A percentile compares a stretch with the other conserved stretches of the same genome.
Evolutionary conservation across 2,888 invertebrate species (phyloP).

Genomic region (Aleiodes alternator): DNA sequence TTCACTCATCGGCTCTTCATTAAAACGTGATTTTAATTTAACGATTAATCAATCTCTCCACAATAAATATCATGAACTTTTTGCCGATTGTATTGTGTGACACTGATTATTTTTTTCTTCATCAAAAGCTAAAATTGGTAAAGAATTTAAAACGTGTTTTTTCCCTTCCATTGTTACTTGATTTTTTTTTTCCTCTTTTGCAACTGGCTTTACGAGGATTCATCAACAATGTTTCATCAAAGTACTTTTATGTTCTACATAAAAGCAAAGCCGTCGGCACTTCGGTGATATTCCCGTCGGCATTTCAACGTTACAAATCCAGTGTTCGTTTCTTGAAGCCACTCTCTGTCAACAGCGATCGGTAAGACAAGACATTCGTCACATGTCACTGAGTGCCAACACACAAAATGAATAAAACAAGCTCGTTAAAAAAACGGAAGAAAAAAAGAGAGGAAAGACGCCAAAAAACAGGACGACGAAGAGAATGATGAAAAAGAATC

Average conservation of each 20-base stretch:
- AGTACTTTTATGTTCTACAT: slow-evolving; percentile 12
- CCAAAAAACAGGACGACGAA: background rate
- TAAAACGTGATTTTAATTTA: slow-evolving; percentile 26
- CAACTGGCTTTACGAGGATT: too few species aligned
- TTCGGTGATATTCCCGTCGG: slow-evolving; percentile 40
- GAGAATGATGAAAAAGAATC: slow-evolving; percentile 12
- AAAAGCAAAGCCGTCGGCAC: slow-evolving; percentile 1
- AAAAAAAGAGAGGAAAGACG: background rate
- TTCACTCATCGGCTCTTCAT: background rate
- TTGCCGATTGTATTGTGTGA: background rate
- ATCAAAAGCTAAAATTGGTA: too few species aligned
- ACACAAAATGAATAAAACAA: slow-evolving; percentile 48
- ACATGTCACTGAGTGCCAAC: slow-evolving; percentile 54
- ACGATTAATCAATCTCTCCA: slow-evolving; percentile 7
- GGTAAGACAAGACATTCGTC: slow-evolving; percentile 63
- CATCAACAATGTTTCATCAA: slow-evolving; percentile 15
- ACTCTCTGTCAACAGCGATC: slow-evolving; percentile 60
- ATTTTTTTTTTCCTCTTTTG: too few species aligned
- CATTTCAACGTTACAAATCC: slow-evolving; percentile 35
- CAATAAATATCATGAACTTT: background rate
- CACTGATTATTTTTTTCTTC: too few species aligned
- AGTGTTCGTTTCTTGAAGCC: slow-evolving; percentile 37
- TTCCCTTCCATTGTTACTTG: too few species aligned
- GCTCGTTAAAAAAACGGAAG: slow-evolving; percentile 25
- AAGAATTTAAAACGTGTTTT: too few species aligned